These are phyloP conservation scores for Sussaba pulchella DNA, from an alignment of 2,888 invertebrate genomes.

Conservation along the genomic window DNA sequence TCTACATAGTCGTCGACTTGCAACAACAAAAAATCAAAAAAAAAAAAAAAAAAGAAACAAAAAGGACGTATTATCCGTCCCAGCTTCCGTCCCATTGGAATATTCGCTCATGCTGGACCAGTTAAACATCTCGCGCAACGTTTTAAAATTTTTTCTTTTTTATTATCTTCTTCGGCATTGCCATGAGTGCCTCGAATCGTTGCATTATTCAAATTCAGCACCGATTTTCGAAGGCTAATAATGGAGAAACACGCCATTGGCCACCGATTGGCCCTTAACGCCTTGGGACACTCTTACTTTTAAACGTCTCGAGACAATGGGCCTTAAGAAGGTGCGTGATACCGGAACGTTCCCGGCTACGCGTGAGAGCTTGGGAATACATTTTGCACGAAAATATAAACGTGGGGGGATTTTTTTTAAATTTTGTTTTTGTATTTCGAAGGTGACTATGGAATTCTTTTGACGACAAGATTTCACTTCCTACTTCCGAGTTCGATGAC, in stretches of 20 bases:
- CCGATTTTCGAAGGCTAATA: conserved; percentile 41
- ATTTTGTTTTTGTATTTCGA: not conserved
- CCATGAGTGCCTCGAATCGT: not conserved
- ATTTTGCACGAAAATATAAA: too few relatives aligned
- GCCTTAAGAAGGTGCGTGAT: not conserved
- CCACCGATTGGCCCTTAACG: not conserved
- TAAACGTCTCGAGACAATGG: conserved; percentile 33
- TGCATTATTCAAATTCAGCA: conserved; percentile 54
- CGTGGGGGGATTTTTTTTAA: too few relatives aligned
- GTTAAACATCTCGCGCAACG: not conserved
- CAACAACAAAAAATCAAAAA: too few relatives aligned
- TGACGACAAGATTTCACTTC: conserved; percentile 14
- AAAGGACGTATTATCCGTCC: conserved; percentile 7
- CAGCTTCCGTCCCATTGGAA: conserved; percentile 1
- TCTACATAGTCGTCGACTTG: conserved; percentile 24
- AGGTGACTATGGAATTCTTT: conserved; percentile 10
- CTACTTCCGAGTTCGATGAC: conserved; percentile 59
- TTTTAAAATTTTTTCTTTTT: too few relatives aligned
- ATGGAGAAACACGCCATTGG: conserved; percentile 50
- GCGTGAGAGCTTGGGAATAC: conserved; percentile 3
- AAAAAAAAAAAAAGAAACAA: too few relatives aligned
- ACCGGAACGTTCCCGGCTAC: not conserved
- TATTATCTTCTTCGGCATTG: not conserved
- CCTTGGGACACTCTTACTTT: conserved; percentile 37
- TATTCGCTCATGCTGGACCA: not conserved